Evolutionary conservation across 2,113 vertebrate species (phyloP).

Genomic region (Psettodes erumei): DNA sequence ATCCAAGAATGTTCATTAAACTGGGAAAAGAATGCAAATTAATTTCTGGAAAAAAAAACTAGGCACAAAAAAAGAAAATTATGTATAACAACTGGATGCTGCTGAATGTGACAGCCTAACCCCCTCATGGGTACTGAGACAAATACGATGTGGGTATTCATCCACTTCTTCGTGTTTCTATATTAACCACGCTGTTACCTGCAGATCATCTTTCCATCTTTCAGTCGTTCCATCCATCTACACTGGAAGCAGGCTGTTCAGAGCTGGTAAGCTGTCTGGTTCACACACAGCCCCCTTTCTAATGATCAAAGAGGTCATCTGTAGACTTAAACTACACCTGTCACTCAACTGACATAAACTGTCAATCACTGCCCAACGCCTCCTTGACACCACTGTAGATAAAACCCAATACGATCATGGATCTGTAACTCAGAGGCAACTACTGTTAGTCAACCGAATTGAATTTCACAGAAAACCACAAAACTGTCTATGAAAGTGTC

Average conservation of each 20-base stretch:
- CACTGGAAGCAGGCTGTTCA: constrained; percentile 40
- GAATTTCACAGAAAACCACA: constrained; percentile 21
- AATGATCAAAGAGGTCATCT: constrained; percentile 77
- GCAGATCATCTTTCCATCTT: constrained; percentile 49
- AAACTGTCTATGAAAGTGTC: constrained; percentile 3
- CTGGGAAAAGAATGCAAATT: constrained; percentile 57
- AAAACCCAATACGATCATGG: constrained; percentile 28
- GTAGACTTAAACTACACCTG: constrained; percentile 70
- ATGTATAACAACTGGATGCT: constrained; percentile 53
- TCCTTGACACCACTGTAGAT: constrained; percentile 38
- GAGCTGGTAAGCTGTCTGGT: constrained; percentile 60
- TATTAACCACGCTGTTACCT: constrained; percentile 46
- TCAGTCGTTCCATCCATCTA: constrained; percentile 40
- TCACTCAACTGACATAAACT: constrained; percentile 67
- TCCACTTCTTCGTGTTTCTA: constrained; percentile 10
- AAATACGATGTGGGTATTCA: constrained; percentile 34
- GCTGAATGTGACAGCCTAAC: constrained; percentile 31
- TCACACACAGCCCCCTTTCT: constrained; percentile 56
- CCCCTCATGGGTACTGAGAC: constrained; percentile 42
- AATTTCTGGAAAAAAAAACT: constrained; percentile 32
- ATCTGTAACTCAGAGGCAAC: constrained; percentile 8
- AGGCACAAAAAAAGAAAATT: neutral
- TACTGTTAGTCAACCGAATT: constrained; percentile 20
- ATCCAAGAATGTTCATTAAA: constrained; percentile 62
- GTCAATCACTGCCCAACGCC: constrained; percentile 64